Evolutionary conservation across 2,888 invertebrate species (phyloP).

Genomic region (Troides helena): DNA sequence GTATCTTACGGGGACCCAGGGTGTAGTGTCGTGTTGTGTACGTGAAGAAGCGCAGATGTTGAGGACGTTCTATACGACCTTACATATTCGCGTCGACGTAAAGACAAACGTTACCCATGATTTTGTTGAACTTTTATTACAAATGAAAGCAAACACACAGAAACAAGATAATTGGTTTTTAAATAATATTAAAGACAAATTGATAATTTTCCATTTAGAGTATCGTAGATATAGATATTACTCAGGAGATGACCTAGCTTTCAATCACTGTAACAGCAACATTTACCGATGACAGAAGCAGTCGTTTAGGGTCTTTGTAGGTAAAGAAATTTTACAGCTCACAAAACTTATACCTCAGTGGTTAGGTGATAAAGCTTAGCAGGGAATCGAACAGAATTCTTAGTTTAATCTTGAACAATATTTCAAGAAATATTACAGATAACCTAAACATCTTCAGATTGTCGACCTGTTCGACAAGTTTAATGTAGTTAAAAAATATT

Average conservation of each 20-base stretch:
- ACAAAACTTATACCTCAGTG: not conserved
- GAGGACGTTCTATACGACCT: conserved; percentile 2
- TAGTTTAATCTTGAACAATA: no score
- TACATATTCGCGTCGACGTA: not conserved
- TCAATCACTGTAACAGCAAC: not conserved
- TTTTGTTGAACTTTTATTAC: not conserved
- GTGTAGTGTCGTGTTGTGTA: conserved; percentile 22
- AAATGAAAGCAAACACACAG: not conserved
- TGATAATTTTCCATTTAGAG: no score
- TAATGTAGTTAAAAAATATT: no score
- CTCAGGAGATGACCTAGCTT: not conserved
- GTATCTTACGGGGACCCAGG: conserved; percentile 52
- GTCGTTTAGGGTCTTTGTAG: not conserved
- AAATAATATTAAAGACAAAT: no score
- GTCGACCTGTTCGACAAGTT: no score
- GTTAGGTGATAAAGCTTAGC: no score
- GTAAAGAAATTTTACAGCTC: not conserved
- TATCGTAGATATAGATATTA: no score
- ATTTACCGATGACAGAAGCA: not conserved
- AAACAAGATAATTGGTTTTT: no score
- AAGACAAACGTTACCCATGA: not conserved
- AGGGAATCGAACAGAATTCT: not conserved
- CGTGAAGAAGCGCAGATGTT: conserved; percentile 12
- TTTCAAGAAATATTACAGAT: no score
- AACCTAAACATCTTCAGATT: no score